Base-by-base conservation (phyloP, 2,888 invertebrate species). In the Ophion costatus region DNA sequence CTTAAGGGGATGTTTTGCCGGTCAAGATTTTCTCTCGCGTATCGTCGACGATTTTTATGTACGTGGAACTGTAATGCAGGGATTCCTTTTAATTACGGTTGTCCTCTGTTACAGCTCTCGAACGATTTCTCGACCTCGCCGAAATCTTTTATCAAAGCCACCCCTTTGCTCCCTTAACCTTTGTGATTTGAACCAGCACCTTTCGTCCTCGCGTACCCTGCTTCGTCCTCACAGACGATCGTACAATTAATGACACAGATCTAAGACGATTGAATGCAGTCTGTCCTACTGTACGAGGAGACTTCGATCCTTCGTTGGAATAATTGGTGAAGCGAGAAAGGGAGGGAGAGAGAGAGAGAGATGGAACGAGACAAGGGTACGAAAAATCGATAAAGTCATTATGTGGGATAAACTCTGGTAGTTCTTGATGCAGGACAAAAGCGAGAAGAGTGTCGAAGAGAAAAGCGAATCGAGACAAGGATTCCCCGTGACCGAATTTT, bases 191-290 rank as follows among this genome's bases (percentile, higher is more conserved):
- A 22, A 11, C 56, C 11, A 11, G 20, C 20, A 45, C 57, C 22
- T 80, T 61, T 45, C 56, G 20, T 20, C 45, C 61, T 61, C 45
- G 20, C 5, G 56, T 67, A 33, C 33, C 24, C 59, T 17, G 22
- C 22, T 67, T 11, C 51, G 33, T 9, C 42, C 51, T 45, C 66
- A 64, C 56, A 63, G 67, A 75, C 75, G 81, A 81, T 83, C 83
- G 83, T 83, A 79, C 81, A 86, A 67, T 77, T 83, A 86, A 86
- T 79, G 79, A 70, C 75, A 75, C 61, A 74, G 83, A 83, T 81
- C 83, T 76, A 79, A 61, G 64, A 69, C 80, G 77, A n/a, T 71
- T 73, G 63, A 73, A 63, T 73, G 76, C 57, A 78, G 80, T 38
- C 17, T 0, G 17, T 14, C n/a, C 38, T 24, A 57, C 38, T 33